These are phyloP conservation scores for Drosophila sordidapex DNA, from an alignment of 2,888 invertebrate species.

Conservation along the genomic window DNA sequence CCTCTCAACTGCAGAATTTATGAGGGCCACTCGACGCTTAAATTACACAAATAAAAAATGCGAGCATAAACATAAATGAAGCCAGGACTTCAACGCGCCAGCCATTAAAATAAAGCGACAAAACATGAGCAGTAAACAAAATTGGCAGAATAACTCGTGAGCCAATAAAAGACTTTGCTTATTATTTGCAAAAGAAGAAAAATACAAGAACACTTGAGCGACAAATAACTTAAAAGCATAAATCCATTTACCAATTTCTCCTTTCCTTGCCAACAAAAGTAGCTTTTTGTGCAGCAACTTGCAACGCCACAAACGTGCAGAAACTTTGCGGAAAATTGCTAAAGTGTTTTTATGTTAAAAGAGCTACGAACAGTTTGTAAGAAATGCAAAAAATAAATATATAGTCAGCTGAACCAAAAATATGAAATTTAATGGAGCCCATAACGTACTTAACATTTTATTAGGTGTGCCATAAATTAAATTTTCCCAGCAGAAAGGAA, in stretches of 20 bases:
- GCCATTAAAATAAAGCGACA: slow-evolving; percentile 78
- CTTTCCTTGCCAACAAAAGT: neutral
- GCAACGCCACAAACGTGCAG: slow-evolving; percentile 22
- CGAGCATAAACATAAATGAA: slow-evolving; percentile 69
- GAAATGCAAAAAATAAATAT: neutral
- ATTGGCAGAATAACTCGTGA: slow-evolving; percentile 35
- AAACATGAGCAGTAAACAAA: slow-evolving; percentile 79
- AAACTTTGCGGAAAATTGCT: slow-evolving; percentile 9
- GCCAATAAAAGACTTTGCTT: slow-evolving; percentile 47
- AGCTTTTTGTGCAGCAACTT: slow-evolving; percentile 13
- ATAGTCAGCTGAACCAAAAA: neutral
- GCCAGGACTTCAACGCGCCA: slow-evolving; percentile 57
- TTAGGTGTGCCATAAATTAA: neutral
- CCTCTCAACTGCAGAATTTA: slow-evolving; percentile 68
- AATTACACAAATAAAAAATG: slow-evolving; percentile 76
- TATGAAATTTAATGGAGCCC: neutral
- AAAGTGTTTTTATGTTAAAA: neutral
- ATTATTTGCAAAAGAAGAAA: slow-evolving; percentile 36
- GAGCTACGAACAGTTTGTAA: neutral
- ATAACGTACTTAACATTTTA: neutral
- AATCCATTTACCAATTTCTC: slow-evolving; percentile 64
- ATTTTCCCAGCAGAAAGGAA: neutral
- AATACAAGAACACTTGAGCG: slow-evolving; percentile 34
- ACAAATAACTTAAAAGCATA: slow-evolving; percentile 68
- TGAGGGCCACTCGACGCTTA: slow-evolving; percentile 67